A percentile compares a stretch with the other conserved stretches of the same genome.
These are phyloP conservation scores for Dascyllus trimaculatus DNA, from an alignment of 2,113 vertebrate genomes.

Conservation along the genomic window DNA sequence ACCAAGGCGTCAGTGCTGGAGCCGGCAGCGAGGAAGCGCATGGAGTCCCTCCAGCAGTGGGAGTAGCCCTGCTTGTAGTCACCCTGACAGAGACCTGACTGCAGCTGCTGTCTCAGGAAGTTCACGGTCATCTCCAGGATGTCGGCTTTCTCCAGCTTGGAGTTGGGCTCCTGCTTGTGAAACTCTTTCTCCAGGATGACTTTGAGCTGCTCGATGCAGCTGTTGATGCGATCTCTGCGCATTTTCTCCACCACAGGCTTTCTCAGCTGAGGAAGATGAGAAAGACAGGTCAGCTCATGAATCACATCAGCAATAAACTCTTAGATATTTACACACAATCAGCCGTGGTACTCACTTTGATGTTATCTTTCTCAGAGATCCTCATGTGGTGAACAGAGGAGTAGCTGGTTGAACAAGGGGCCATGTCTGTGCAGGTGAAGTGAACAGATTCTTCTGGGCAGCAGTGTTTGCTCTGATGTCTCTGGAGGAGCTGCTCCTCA, in stretches of 20 bases:
- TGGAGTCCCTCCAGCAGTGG: conserved; percentile 86
- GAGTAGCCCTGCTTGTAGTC: conserved; percentile 85
- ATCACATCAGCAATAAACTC: background rate
- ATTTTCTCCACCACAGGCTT: conserved; percentile 92
- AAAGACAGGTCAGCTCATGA: conserved; percentile 18
- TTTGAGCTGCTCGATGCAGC: conserved; percentile 87
- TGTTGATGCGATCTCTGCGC: conserved; percentile 89
- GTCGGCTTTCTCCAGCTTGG: conserved; percentile 91
- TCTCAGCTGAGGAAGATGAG: conserved; percentile 82
- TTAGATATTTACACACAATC: background rate
- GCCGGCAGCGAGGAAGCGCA: conserved; percentile 85
- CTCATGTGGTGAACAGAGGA: conserved; percentile 60
- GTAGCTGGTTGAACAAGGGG: conserved; percentile 70
- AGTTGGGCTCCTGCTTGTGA: conserved; percentile 87
- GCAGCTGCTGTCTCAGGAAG: conserved; percentile 87
- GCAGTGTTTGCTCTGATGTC: conserved; percentile 63
- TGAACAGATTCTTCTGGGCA: conserved; percentile 47
- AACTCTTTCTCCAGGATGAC: conserved; percentile 90
- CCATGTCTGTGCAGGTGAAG: conserved; percentile 70
- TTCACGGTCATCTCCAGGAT: conserved; percentile 91
- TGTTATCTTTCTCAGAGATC: conserved; percentile 72
- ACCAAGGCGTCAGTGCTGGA: conserved; percentile 68
- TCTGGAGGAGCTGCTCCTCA: conserved; percentile 61
- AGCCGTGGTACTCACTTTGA: conserved; percentile 69
- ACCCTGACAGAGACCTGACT: conserved; percentile 64